Evolutionary conservation across 2,113 vertebrate species (phyloP), one percentile per base, ranked within the genome.

Genomic region (Psammodynastes pulverulentus): DNA sequence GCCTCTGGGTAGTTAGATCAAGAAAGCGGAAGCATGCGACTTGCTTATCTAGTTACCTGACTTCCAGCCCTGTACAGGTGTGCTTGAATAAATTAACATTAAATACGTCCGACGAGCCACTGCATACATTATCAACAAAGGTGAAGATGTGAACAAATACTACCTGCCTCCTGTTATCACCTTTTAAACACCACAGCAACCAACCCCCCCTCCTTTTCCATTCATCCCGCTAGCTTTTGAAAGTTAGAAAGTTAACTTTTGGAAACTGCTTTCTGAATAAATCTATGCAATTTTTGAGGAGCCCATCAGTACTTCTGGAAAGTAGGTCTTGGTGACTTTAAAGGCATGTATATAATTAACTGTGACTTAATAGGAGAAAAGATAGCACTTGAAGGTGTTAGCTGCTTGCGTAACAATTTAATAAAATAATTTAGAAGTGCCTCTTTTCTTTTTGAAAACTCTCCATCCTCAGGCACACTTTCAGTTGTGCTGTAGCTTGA

Each of bases 101-200:
- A 97, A 96, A 97, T 97, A 96, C 94, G 97, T 98, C 96, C 97
- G 98, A 98, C 96, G 97, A 98, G 97, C 97, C 98, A 93, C 98
- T 97, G 98, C 98, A 99, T 98, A 98, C 96, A 98, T 99, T 99
- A 99, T 96, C 98, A 97, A 95, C 93, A 97, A 95, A 98, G 97
- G 98, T 98, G 98, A 98, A 95, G 96, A 96, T 97, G 96, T 67
- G 94, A 97, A 96, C 95, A 95, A 93, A 93, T 96, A 94, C 93
- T 98, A 97, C 97, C 95, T 98, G 96, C 96, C 97, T 97, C 95
- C 95, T 97, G 96, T 97, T 98, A 95, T 17, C 97, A 97, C 97
- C 94, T 98, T 96, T 95, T 97, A 97, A 97, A 96, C 95, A 98
- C 94, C 94, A 96, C 91, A 95, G 91, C 94, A 97, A 93, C 91